Evolutionary conservation across 2,888 invertebrate genomes (phyloP), one percentile per base, ranked within the genome.

Genomic region (Tetramorium bicarinatum): DNA sequence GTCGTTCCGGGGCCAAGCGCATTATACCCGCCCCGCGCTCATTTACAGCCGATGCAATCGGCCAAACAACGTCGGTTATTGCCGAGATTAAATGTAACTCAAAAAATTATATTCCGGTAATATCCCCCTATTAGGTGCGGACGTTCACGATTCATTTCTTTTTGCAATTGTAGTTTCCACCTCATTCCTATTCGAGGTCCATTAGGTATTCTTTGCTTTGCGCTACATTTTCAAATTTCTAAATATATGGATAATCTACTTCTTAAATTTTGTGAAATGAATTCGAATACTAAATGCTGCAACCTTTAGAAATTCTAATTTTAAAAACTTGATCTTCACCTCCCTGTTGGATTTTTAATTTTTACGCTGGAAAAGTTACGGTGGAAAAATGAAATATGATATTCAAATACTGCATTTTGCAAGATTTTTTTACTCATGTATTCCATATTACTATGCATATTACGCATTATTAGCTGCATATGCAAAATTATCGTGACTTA

Each of bases 1-100:
- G 88, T 89, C 87, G 82, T 89, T 88, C 82, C 88, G 67, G 89
- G 79, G 85, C 87, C 85, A 85, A 83, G 72, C 85, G 86, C 69
- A 84, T 85, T 88, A 76, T 77, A 83, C 84, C 62, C 83, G 67
- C 66, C 61, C 64, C 56, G 64, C 69, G 82, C 85, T 89, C 88
- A 85, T 88, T 84, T 75, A 71, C 49, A 52, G 61, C 67, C 56
- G 9, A 29, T 47, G 66, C 64, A 74, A 88, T 87, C 83, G 69
- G 81, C 79, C 79, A 72, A 80, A 80, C 79, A 80, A 71, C 59
- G 49, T 38, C 59, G 59, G 72, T 80, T 80, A 80, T 80, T 72
- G 72, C 59, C 47, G 38, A 71, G 72, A 80, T 80, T 80, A 80
- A 71, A 80, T 80, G 79, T 61, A 61, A 71, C 47, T 80, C 59